Evolutionary conservation across 2,113 vertebrate species (phyloP).

Genomic region (Thunnus thynnus): DNA sequence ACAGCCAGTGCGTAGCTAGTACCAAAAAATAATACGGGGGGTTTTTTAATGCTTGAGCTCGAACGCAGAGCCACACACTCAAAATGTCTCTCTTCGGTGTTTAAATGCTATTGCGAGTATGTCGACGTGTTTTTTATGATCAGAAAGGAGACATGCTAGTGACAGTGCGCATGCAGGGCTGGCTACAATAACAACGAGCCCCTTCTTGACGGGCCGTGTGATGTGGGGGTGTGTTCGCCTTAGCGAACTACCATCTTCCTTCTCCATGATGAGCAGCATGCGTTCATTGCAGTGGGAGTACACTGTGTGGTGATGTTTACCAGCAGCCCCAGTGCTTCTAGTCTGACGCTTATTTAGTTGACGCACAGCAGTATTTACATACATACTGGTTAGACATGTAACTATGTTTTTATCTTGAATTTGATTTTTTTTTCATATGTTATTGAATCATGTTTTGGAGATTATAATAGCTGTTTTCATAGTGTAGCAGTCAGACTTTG

Average conservation of each 20-base stretch:
- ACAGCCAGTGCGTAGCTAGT: conserved; percentile 80
- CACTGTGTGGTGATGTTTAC: conserved; percentile 73
- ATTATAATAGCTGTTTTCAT: not conserved
- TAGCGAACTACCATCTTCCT: conserved; percentile 88
- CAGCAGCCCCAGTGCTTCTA: conserved; percentile 41
- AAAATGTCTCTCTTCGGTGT: not conserved
- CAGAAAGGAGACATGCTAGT: conserved; percentile 46
- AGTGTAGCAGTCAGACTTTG: not conserved
- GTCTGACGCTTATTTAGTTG: conserved; percentile 18
- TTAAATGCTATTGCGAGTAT: not conserved
- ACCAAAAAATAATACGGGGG: conserved; percentile 62
- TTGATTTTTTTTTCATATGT: not conserved
- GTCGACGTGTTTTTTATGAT: conserved; percentile 16
- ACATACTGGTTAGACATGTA: not conserved
- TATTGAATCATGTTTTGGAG: not conserved
- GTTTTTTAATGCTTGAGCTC: conserved; percentile 35
- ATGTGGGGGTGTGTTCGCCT: conserved; percentile 87
- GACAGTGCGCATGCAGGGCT: conserved; percentile 76
- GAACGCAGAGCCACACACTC: not conserved
- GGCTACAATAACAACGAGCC: conserved; percentile 83
- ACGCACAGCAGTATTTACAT: conserved; percentile 23
- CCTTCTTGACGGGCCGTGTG: conserved; percentile 81
- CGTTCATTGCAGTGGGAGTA: conserved; percentile 81
- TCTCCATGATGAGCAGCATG: conserved; percentile 84
- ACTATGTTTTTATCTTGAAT: not conserved